Evolutionary conservation across 1,140 invertebrate genomes (phyloP).

Genomic region (Zaprionus capensis): DNA sequence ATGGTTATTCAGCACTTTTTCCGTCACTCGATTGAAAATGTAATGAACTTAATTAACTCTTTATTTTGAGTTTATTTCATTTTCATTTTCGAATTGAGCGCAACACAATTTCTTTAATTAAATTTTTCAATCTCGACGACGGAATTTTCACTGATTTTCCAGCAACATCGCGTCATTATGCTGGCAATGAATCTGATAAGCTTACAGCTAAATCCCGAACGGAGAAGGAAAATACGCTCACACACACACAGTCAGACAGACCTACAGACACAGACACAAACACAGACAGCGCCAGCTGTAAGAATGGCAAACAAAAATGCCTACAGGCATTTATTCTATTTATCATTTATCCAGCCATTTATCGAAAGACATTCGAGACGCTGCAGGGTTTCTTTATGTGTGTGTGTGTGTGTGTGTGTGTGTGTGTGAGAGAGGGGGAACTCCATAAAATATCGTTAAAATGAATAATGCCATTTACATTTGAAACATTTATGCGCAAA

Average conservation of each 20-base stretch:
- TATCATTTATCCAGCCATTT: conserved; percentile 71
- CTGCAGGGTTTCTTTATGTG: neutral
- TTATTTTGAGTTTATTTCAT: neutral
- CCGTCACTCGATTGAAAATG: neutral
- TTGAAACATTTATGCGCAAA: conserved; percentile 73
- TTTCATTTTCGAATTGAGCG: neutral
- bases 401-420: too few relatives aligned
- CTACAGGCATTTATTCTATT: conserved; percentile 76
- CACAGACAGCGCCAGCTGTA: conserved; percentile 34
- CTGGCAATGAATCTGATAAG: conserved; percentile 76
- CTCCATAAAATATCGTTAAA: conserved; percentile 55
- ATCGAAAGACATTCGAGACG: conserved; percentile 71
- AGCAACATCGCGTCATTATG: conserved; percentile 62
- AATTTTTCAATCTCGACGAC: conserved; percentile 55
- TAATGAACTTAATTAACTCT: conserved; percentile 4
- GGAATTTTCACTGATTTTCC: conserved; percentile 28
- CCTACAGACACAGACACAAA: conserved; percentile 2
- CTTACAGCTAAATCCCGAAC: conserved; percentile 75
- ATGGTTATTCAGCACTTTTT: neutral
- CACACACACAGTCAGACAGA: conserved; percentile 3
- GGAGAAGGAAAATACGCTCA: conserved; percentile 56
- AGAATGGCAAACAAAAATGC: conserved; percentile 62
- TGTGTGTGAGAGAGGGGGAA: neutral
- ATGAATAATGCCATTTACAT: conserved; percentile 71
- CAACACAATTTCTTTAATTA: conserved; percentile 53